Percentiles rank a stretch among this genome's conserved stretches.
phyloP scores from a whole-genome alignment of 2,888 invertebrate genomes.

The Shargacucullia verbasci region DNA sequence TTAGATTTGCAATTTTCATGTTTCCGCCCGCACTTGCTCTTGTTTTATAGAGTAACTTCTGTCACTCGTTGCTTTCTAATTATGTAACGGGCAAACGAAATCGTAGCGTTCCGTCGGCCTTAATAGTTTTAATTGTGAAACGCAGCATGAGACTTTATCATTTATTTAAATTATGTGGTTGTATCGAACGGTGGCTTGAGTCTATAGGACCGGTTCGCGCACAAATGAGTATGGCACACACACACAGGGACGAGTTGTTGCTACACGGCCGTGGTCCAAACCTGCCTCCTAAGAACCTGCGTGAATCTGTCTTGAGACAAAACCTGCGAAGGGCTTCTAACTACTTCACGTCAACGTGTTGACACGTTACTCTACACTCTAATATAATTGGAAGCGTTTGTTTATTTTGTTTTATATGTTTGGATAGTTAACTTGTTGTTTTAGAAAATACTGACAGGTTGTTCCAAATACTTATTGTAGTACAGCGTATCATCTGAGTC shows the following conservation, averaged over 20 bases:
- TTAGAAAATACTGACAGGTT: conserved; percentile 6
- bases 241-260: conserved; percentile 57
- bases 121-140: conserved; percentile 83
- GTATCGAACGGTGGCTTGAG: conserved; percentile 77
- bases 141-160: conserved; percentile 77
- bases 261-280: conserved; percentile 62
- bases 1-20: conserved; percentile 37
- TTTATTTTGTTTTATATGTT: conserved; percentile 43
- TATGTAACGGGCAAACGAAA: conserved; percentile 76
- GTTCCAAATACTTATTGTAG: neutral
- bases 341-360: conserved; percentile 51
- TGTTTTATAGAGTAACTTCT: conserved; percentile 49
- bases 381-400: conserved; percentile 42
- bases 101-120: conserved; percentile 68
- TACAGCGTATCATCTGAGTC: too few relatives aligned
- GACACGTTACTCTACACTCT: conserved; percentile 44
- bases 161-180: conserved; percentile 82
- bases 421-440: conserved; percentile 22
- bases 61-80: conserved; percentile 70
- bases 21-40: conserved; percentile 36
- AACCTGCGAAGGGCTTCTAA: conserved; percentile 55
- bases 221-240: conserved; percentile 62
- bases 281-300: conserved; percentile 63
- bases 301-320: conserved; percentile 58
- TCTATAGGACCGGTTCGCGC: conserved; percentile 80